Base-by-base conservation (phyloP, 2,888 invertebrate genomes). In the Sipha maydis region DNA sequence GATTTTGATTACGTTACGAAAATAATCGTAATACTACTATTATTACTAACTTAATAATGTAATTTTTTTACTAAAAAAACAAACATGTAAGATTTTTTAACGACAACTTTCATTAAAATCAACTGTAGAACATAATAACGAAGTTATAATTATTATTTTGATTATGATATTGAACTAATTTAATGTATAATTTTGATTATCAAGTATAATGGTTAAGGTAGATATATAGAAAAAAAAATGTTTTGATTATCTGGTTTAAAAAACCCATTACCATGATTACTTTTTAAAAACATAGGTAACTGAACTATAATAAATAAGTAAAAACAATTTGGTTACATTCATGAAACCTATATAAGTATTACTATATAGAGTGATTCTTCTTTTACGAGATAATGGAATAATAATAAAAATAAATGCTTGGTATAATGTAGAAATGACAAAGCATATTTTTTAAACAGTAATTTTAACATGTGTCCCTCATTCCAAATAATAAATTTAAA, bases 151-250 rank as follows among this genome's bases (percentile, higher is more conserved):
- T 69, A 48, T 83, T 83, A 28, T 76, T 85, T 78, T 85, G 69
- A 85, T 85, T 77, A 85, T 78, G 77, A 77, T n/a, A n/a, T 85
- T 54, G 48, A 25, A 77, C 67, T 77, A 85, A 17, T 69, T 77
- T 69, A 78, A 85, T 69, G 77, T 28, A 77, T 85, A 77, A 85
- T 85, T 85, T 85, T 85, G 85, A 85, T 85, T 85, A 85, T 78
- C 67, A 34, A 78, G 41, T 67, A 69, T 69, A 34, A 19, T 17
- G 48, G 54, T 69, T 67, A 19, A 31, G 67, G 77, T 25, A 31
- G 41, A 54, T 54, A 76, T 0, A 31, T 17, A 73, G 19, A 73
- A 76, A 41, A n/a, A 80, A 82, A 84, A 38, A 41, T 41, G n/a
- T 85, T 85, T 85, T 85, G 84, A 85, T 85, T 85, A 85, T 85